Conservation (phyloP, 2,888 invertebrate species). For the Unio pictorum region DNA sequence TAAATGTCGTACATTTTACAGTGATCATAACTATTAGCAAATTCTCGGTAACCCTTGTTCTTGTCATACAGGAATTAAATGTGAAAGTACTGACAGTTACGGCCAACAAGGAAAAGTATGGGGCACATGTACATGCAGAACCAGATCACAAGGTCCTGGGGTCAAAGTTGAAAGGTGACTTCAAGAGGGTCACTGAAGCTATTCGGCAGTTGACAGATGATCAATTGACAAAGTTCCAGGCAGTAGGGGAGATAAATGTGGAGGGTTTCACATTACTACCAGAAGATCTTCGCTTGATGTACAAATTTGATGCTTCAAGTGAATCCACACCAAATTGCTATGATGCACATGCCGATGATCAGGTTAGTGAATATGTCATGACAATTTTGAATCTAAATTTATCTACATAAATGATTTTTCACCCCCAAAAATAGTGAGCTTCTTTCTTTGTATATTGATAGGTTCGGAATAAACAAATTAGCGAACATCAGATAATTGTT, state of each 20-base stretch:
- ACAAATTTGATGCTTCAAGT: conserved; percentile 78
- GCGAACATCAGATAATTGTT: too few relatives aligned
- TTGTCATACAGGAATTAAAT: conserved; percentile 82
- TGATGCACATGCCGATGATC: conserved; percentile 91
- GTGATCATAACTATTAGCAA: too few relatives aligned
- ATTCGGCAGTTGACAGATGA: conserved; percentile 77
- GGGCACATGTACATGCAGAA: conserved; percentile 91
- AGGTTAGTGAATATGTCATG: conserved; percentile 68
- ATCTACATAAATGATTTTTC: too few relatives aligned
- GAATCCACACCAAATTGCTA: conserved; percentile 73
- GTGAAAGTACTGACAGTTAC: conserved; percentile 87
- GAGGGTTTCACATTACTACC: conserved; percentile 80
- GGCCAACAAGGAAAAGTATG: conserved; percentile 92
- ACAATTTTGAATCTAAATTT: too few relatives aligned
- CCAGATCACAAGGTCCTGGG: conserved; percentile 95
- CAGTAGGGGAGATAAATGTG: conserved; percentile 81
- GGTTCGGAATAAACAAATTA: too few relatives aligned
- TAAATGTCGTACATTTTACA: too few relatives aligned
- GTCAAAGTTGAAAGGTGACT: conserved; percentile 86
- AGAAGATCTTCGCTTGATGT: conserved; percentile 77
- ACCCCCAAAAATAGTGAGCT: too few relatives aligned
- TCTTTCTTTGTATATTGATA: too few relatives aligned
- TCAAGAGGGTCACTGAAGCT: conserved; percentile 74
- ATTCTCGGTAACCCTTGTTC: not conserved
- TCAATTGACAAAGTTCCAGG: conserved; percentile 83